phyloP scores from a whole-genome alignment of 92 coral and sea anemone species.

The Epizoanthus stellaris region DNA sequence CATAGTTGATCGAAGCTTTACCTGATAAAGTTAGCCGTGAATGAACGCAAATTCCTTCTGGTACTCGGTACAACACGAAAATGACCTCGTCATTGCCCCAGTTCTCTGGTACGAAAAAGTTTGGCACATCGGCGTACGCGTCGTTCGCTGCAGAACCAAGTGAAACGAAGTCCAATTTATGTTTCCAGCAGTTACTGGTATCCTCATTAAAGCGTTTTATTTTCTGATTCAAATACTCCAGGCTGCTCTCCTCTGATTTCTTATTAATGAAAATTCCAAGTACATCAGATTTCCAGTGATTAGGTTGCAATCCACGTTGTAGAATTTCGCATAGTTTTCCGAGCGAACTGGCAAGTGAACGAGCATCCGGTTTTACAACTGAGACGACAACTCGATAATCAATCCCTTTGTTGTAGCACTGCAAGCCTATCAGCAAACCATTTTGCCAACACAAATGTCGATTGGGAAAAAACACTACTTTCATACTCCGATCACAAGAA shows the following conservation, averaged over 20 bases:
- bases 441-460: slow-evolving; percentile 2
- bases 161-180: slow-evolving; percentile 1
- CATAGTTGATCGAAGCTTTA: background rate
- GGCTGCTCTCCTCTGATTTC: background rate
- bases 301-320: background rate
- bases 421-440: slow-evolving; percentile 22
- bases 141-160: background rate
- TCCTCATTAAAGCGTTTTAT: background rate
- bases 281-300: slow-evolving; percentile 3
- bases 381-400: slow-evolving; percentile 10
- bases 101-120: background rate
- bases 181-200: background rate
- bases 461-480: slow-evolving; percentile 6
- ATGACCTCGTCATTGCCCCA: slow-evolving; percentile 2
- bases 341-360: background rate
- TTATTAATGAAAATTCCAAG: slow-evolving; percentile 20
- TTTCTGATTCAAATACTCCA: background rate
- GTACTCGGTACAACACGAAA: background rate
- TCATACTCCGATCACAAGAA: background rate
- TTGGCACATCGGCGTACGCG: too few species aligned
- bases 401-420: background rate
- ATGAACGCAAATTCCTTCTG: background rate
- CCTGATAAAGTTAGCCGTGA: background rate
- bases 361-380: background rate
- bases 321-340: background rate